phyloP scores from a whole-genome alignment of 2,888 invertebrate species.

The Fabriciana adippe region DNA sequence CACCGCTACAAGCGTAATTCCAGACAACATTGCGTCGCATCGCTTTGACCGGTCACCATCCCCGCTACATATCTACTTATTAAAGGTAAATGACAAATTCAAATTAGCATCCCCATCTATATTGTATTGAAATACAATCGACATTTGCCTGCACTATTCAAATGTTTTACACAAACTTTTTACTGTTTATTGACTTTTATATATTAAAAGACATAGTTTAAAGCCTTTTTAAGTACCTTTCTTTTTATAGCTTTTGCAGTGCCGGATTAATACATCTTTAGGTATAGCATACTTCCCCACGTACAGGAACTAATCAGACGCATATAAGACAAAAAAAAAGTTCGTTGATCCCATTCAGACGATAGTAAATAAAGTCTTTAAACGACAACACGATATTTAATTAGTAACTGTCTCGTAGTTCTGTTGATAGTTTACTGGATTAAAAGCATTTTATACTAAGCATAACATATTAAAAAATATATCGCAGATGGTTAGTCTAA shows the following conservation, averaged over 20 bases:
- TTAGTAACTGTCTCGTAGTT: conserved; percentile 21
- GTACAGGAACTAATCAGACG: too few species aligned
- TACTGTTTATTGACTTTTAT: conserved; percentile 13
- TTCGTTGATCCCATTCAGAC: too few species aligned
- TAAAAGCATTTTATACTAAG: too few species aligned
- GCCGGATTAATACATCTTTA: too few species aligned
- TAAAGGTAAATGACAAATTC: conserved; percentile 14
- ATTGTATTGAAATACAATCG: background rate
- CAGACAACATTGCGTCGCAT: conserved; percentile 46
- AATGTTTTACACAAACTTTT: background rate
- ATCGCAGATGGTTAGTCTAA: too few species aligned
- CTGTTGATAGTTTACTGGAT: too few species aligned
- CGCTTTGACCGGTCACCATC: conserved; percentile 45
- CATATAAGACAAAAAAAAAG: too few species aligned
- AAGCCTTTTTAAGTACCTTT: too few species aligned
- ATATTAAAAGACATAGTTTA: too few species aligned
- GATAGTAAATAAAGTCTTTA: conserved; percentile 37
- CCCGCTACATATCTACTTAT: conserved; percentile 7
- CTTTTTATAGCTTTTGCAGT: too few species aligned
- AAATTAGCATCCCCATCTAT: conserved; percentile 21
- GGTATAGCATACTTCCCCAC: too few species aligned
- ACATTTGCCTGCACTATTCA: conserved; percentile 36
- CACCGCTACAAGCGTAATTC: conserved; percentile 52
- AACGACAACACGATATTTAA: conserved; percentile 40
- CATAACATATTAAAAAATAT: too few species aligned